A percentile compares a stretch with the other conserved stretches of the same genome.
Evolutionary conservation across 2,888 invertebrate genomes (phyloP).

Genomic region (Lissocephala sabroskyi): DNA sequence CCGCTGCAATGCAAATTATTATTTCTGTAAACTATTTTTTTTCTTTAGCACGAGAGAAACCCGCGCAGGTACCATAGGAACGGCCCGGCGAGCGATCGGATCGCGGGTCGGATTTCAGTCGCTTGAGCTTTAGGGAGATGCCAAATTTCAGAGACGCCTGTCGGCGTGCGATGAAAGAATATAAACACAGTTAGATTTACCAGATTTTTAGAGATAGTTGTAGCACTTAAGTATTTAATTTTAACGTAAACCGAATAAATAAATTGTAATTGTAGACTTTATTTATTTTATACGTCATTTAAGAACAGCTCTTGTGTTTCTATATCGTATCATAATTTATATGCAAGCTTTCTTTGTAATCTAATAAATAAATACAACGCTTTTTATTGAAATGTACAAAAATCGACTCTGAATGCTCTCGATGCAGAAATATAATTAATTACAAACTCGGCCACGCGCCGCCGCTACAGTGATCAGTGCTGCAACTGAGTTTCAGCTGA

Average conservation of each 20-base stretch:
- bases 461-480: too few relatives aligned
- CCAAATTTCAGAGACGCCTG: constrained; percentile 30
- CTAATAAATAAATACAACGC: constrained; percentile 62
- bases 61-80: too few relatives aligned
- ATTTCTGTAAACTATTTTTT: constrained; percentile 47
- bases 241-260: constrained; percentile 64
- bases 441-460: too few relatives aligned
- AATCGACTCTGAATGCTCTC: too few relatives aligned
- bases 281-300: constrained; percentile 61
- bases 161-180: constrained; percentile 42
- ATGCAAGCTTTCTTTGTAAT: constrained; percentile 62
- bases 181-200: constrained; percentile 63
- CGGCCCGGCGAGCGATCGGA: too few relatives aligned
- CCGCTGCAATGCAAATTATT: constrained; percentile 20
- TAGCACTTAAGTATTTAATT: constrained; percentile 64
- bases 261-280: constrained; percentile 62
- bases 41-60: too few relatives aligned
- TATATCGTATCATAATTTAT: constrained; percentile 62
- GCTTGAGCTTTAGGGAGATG: constrained; percentile 68
- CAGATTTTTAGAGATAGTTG: constrained; percentile 64
- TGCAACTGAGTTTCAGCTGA: too few relatives aligned
- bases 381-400: constrained; percentile 63
- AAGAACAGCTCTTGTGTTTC: constrained; percentile 68
- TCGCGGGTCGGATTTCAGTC: constrained; percentile 68
- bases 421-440: too few relatives aligned